These are phyloP conservation scores for Maccullochella peelii DNA, from an alignment of 2,113 vertebrate species.

Conservation along the genomic window DNA sequence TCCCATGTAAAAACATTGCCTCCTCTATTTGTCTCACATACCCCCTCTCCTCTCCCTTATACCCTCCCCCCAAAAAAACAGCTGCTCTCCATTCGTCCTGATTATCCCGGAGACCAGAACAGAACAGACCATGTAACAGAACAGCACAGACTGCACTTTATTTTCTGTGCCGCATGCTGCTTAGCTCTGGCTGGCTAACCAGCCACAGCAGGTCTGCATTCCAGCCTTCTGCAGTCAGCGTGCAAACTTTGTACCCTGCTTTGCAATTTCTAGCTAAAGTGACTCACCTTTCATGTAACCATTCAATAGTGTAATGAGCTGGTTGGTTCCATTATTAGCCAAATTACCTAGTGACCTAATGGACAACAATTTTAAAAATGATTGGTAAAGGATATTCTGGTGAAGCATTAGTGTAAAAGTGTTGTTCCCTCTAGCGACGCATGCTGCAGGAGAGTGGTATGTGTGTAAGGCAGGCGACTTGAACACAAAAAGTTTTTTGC, in stretches of 20 bases:
- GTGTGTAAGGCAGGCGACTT: neutral
- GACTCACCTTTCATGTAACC: conserved; percentile 45
- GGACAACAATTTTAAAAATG: neutral
- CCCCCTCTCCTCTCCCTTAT: neutral
- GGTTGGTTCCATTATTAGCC: neutral
- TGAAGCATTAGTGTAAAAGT: neutral
- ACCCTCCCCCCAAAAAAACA: conserved; percentile 40
- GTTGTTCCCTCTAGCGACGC: neutral
- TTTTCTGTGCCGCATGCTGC: conserved; percentile 64
- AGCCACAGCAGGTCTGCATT: conserved; percentile 79
- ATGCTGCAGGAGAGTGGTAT: neutral
- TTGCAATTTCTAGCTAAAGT: conserved; percentile 41
- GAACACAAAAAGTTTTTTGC: neutral
- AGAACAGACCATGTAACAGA: conserved; percentile 63
- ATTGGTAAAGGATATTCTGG: conserved; percentile 7
- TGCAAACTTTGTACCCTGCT: conserved; percentile 42
- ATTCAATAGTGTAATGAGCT: neutral
- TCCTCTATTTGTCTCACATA: conserved; percentile 13
- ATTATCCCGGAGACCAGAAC: conserved; percentile 73
- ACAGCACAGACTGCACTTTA: conserved; percentile 64
- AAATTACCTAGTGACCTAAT: conserved; percentile 6
- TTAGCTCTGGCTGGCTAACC: conserved; percentile 69
- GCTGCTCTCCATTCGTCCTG: conserved; percentile 78
- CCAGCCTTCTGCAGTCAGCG: conserved; percentile 65
- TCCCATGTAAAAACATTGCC: conserved; percentile 59